A percentile compares a stretch with the other conserved stretches of the same genome.
Conservation (phyloP, 30 jellyfish, hydroid and myxozoan genomes). For the Chrysaora quinquecirrha region DNA sequence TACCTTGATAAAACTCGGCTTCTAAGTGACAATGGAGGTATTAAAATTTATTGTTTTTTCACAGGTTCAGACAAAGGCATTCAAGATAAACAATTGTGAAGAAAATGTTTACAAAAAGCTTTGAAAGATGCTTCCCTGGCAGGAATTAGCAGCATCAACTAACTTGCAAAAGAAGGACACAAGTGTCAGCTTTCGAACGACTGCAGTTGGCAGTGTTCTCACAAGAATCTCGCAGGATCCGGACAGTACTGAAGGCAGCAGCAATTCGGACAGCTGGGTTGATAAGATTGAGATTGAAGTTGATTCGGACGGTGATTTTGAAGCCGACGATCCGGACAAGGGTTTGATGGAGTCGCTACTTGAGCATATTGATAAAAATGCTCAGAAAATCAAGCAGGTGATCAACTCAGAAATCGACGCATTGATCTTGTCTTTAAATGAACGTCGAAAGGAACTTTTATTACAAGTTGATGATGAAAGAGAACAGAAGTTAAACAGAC, state of each 20-base stretch:
- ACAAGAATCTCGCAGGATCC: slow-evolving; percentile 26
- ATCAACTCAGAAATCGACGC: slow-evolving; percentile 42
- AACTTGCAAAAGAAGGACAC: neutral
- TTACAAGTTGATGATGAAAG: slow-evolving; percentile 43
- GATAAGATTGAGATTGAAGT: slow-evolving; percentile 48
- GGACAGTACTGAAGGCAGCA: too few species aligned
- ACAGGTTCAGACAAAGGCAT: too few species aligned
- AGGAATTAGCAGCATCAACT: slow-evolving; percentile 9
- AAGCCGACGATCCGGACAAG: slow-evolving; percentile 35
- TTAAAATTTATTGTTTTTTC: too few species aligned
- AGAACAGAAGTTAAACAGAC: slow-evolving; percentile 53
- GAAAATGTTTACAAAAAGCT: too few species aligned
- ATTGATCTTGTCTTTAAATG: slow-evolving; percentile 43
- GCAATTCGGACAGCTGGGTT: slow-evolving; percentile 31
- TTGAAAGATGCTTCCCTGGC: slow-evolving; percentile 58
- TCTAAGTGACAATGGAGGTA: too few species aligned
- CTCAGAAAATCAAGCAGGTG: slow-evolving; percentile 6
- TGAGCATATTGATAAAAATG: slow-evolving; percentile 58
- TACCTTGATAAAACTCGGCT: too few species aligned
- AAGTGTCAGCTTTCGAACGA: neutral
- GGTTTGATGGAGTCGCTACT: slow-evolving; percentile 64
- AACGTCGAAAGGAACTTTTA: slow-evolving; percentile 47
- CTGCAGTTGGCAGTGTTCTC: slow-evolving; percentile 41
- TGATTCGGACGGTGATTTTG: slow-evolving; percentile 1
- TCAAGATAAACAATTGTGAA: too few species aligned